phyloP scores from a whole-genome alignment of 2,113 vertebrate genomes.

The Sceloporus tristichus region DNA sequence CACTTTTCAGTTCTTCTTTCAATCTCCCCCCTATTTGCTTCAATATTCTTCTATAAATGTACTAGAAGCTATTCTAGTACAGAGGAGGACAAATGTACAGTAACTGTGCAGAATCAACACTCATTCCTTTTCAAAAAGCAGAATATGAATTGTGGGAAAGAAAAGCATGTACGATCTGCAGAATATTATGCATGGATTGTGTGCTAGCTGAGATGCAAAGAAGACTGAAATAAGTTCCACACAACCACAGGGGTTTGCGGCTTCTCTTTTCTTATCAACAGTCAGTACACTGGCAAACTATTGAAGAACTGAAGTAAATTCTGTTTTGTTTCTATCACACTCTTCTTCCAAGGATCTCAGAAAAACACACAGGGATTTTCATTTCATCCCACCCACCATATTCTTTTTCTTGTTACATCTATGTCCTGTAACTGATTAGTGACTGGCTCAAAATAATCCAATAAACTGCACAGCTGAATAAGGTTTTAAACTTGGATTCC shows the following conservation, averaged over 20 bases:
- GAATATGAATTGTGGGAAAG: neutral
- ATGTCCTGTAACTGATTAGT: no score
- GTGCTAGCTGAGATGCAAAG: neutral
- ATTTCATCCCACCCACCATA: neutral
- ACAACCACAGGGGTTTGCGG: no score
- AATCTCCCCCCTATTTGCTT: neutral
- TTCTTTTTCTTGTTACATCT: no score
- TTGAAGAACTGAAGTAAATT: neutral
- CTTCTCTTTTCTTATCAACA: neutral
- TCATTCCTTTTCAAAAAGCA: neutral
- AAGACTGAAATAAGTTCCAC: neutral
- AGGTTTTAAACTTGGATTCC: neutral
- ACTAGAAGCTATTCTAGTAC: neutral
- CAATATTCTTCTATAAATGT: neutral
- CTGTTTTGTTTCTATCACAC: neutral
- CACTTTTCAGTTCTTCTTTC: neutral
- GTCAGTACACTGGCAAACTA: neutral
- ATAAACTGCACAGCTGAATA: neutral
- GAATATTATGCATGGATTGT: neutral
- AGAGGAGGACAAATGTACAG: neutral
- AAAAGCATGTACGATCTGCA: neutral
- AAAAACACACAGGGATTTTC: neutral
- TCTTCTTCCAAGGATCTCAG: neutral
- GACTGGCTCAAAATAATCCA: neutral
- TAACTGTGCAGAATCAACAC: neutral